phyloP scores from a whole-genome alignment of 2,797 vertebrate genomes.

The Myotis vivesi region DNA sequence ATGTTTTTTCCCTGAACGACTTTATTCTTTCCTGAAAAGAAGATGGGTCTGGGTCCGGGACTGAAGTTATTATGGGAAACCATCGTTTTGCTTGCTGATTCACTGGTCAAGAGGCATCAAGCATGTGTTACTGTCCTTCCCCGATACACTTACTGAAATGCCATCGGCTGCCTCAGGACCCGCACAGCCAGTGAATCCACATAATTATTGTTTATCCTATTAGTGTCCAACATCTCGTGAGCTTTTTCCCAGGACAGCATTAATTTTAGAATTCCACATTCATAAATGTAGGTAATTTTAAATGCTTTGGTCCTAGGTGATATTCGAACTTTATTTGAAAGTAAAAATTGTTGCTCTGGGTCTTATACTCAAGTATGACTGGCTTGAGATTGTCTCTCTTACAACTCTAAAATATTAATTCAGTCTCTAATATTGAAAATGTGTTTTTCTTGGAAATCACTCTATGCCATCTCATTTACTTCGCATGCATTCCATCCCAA shows the following conservation, averaged over 20 bases:
- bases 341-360: constrained; percentile 57
- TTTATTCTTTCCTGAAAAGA: constrained; percentile 41
- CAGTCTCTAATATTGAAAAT: constrained; percentile 51
- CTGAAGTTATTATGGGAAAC: constrained; percentile 80
- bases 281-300: constrained; percentile 39
- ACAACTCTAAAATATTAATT: constrained; percentile 76
- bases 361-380: constrained; percentile 59
- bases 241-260: constrained; percentile 51
- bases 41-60: constrained; percentile 37
- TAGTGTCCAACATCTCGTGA: constrained; percentile 30
- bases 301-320: constrained; percentile 26
- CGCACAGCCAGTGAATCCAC: constrained; percentile 33
- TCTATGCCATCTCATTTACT: constrained; percentile 5
- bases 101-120: constrained; percentile 59
- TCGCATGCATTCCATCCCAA: constrained; percentile 33
- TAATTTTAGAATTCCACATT: constrained; percentile 28
- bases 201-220: constrained; percentile 60
- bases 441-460: constrained; percentile 60
- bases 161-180: constrained; percentile 48
- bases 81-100: constrained; percentile 72
- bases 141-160: background rate
- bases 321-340: constrained; percentile 66
- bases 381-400: background rate
- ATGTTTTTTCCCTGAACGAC: background rate
- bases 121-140: constrained; percentile 51